Base-by-base conservation (phyloP, 1,140 invertebrate species). In the Cotesia typhae region DNA sequence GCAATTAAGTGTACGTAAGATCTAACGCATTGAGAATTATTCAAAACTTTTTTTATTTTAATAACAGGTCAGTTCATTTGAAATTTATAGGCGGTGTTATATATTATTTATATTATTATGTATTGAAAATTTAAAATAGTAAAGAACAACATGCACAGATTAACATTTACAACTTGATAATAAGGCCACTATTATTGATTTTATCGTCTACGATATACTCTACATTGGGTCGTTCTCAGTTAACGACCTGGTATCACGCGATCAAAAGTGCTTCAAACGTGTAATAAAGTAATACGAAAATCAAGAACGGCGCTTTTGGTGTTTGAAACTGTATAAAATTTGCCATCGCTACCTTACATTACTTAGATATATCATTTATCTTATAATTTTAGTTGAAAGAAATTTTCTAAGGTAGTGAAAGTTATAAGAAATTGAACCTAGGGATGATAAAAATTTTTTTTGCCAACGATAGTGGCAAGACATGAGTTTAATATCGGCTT, bases 221-320 rank as follows among this genome's bases (percentile, higher is more conserved):
- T 12, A 55, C 17, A n/a, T 35, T 28, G 51, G 51, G 53, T 55
- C 51, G 17, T 20, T 10, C 36, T 67, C 17, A 28, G 51, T 28
- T 36, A 67, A 67, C 51, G 47, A 55, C 66, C 10, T 53, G 20
- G 12, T 55, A 67, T 67, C 66, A 67, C 66, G 66, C 66, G 51
- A 67, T 51, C 17, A n/a, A 17, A 41, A 53, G 66, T 67, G 66
- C 51, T 51, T 67, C 66, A 67, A 67, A 67, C 66, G 51, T 67
- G 66, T 52, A 67, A 67, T 67, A 67, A 67, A 67, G 66, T 36
- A 67, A 60, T 38, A 63, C 71, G 14, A 67, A 12, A 14, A 60
- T 37, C 47, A 28, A 59, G 36, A 61, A 60, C 6, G 28, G 17
- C 37, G 36, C 35, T 20, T 72, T 51, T 6, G 10, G 71, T 38